phyloP scores from a whole-genome alignment of 2,797 vertebrate genomes.

The Aeoliscus strigatus region DNA sequence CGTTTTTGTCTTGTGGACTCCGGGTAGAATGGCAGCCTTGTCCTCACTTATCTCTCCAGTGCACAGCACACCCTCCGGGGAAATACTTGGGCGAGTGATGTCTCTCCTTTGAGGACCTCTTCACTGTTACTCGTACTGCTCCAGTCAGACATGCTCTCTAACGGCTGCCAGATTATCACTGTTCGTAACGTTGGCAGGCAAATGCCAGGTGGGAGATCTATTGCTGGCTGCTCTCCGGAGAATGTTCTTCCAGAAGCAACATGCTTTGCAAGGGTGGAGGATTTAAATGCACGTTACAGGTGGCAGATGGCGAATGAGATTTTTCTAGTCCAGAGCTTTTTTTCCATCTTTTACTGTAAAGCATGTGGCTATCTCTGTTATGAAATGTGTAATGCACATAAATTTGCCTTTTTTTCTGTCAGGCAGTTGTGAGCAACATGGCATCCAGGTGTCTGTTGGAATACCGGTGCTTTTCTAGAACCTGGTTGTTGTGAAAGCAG shows the following conservation, averaged over 20 bases:
- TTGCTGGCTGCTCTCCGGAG: constrained; percentile 23
- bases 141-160: constrained; percentile 15
- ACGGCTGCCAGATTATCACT: constrained; percentile 16
- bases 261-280: constrained; percentile 5
- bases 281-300: constrained; percentile 29
- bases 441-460: no score
- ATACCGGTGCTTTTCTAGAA: no score
- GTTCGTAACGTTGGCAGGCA: constrained; percentile 14
- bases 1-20: constrained; percentile 58
- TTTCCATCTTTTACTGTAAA: no score
- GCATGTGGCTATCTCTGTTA: no score
- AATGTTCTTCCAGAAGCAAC: constrained; percentile 26
- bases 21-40: constrained; percentile 66
- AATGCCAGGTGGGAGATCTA: constrained; percentile 31
- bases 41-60: constrained; percentile 55
- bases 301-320: constrained; percentile 39
- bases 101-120: constrained; percentile 9
- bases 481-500: no score
- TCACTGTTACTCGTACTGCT: constrained; percentile 12
- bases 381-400: no score
- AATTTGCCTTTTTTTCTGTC: no score
- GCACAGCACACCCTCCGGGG: constrained; percentile 46
- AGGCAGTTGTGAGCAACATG: no score
- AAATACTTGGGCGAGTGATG: constrained; percentile 37
- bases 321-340: constrained; percentile 24